phyloP scores from a whole-genome alignment of 2,113 vertebrate species.

The Coreoperca whiteheadi region DNA sequence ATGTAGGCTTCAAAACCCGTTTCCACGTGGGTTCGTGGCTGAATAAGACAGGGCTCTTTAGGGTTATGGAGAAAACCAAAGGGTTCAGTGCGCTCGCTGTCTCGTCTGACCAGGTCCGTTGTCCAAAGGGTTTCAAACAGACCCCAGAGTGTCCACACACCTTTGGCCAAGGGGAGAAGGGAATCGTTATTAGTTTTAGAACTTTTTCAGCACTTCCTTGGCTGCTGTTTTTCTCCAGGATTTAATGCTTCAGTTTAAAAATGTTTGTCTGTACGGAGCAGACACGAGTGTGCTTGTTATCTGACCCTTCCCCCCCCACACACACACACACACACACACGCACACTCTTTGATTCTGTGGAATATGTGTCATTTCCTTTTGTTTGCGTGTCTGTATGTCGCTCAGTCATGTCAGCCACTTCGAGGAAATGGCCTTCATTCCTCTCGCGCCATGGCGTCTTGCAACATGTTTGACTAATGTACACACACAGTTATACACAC shows the following conservation, averaged over 20 bases:
- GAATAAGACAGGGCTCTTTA: no score
- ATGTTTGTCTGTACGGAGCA: neutral
- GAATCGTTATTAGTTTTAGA: neutral
- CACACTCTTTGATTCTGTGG: no score
- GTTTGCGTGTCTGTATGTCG: neutral
- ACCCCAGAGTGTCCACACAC: neutral
- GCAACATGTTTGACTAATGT: slow-evolving; percentile 39
- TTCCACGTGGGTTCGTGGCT: neutral
- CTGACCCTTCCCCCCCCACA: no score
- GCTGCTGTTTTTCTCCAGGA: neutral
- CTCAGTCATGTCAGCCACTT: neutral
- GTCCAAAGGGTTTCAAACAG: no score
- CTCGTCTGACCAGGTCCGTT: no score
- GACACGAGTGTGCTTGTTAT: neutral
- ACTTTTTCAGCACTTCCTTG: neutral
- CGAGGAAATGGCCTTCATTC: slow-evolving; percentile 49
- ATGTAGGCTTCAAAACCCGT: neutral
- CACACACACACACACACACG: no score
- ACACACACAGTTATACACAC: neutral
- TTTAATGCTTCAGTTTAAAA: neutral
- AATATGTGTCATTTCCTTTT: slow-evolving; percentile 12
- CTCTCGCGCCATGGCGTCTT: slow-evolving; percentile 9
- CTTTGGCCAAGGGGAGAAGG: neutral
- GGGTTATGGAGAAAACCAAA: no score
- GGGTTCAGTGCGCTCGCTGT: no score